These are phyloP conservation scores for Molossus alvarezi DNA, from an alignment of 2,797 vertebrate species.

Conservation along the genomic window DNA sequence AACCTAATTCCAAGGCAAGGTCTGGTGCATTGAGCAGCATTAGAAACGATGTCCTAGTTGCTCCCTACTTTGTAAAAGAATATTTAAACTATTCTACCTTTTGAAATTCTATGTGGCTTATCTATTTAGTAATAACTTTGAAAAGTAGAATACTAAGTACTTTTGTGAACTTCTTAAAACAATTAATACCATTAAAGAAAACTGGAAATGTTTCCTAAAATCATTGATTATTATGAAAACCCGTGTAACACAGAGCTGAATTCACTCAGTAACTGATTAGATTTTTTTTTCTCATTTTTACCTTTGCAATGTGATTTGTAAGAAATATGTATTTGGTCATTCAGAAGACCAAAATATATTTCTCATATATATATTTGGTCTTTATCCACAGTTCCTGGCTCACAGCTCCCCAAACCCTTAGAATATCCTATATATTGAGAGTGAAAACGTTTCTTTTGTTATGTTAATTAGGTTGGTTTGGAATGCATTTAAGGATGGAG, in stretches of 20 bases:
- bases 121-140: not conserved
- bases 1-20: not conserved
- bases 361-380: not conserved
- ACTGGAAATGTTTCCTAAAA: not conserved
- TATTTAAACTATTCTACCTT: slow-evolving; percentile 11
- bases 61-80: slow-evolving; percentile 15
- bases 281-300: slow-evolving; percentile 11
- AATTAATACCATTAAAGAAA: not conserved
- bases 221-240: slow-evolving; percentile 18
- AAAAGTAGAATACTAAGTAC: slow-evolving; percentile 34
- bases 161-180: not conserved
- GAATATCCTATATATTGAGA: not conserved
- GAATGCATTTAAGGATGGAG: not conserved
- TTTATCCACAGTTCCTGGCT: not conserved
- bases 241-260: not conserved
- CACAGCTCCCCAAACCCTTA: not conserved
- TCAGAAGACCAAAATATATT: not conserved
- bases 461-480: not conserved
- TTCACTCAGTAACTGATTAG: not conserved
- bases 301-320: not conserved
- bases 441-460: not conserved
- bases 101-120: not conserved
- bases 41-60: slow-evolving; percentile 16
- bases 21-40: not conserved
- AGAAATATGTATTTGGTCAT: not conserved